Evolutionary conservation across 2,113 vertebrate genomes (phyloP), one percentile per base, ranked within the genome.

Genomic region (Dromas ardeola): DNA sequence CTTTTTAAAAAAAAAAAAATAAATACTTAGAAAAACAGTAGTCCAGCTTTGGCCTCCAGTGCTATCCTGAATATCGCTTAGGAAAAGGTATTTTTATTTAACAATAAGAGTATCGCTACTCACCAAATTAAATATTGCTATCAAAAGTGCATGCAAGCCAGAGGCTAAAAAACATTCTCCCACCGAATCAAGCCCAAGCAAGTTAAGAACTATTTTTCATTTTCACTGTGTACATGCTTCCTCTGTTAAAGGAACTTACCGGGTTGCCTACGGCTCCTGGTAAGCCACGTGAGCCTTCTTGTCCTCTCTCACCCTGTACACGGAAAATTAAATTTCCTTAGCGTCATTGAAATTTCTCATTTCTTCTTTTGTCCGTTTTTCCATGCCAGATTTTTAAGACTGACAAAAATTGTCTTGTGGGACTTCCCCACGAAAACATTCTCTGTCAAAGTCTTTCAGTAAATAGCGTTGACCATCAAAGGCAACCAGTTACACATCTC

Each of bases 271-370:
- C 18, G 32, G 73, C 91, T 77, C 97, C 97, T 50, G 85, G 78
- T n/a, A 38, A 76, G 12, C 97, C 97, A 5, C 63, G 62, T 61
- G 43, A 34, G 6, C 96, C 97, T 34, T 70, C 81, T 45, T 12
- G 55, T 74, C 97, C 97, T 97, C 80, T 95, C 92, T 90, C 85
- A 18, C 95, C 95, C 98, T 98, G 82, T 81, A 29, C 49, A 79
- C 13, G 8, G n/a, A 95, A 79, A 69, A 85, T 55, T 32, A 50
- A 40, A 50, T 73, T 72, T 65, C 20, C 11, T 50, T 79, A 19
- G 43, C 38, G 59, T 45, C n/a, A 69, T 14, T 61, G 36, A 17
- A 74, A 29, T 70, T 71, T 38, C 71, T 80, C 22, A 2, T 20
- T 26, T 82, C 45, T 86, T 52, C 69, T 52, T 62, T 61, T 26